These are phyloP conservation scores for Simalia tracyae DNA, from an alignment of 2,797 vertebrate genomes.

Conservation along the genomic window DNA sequence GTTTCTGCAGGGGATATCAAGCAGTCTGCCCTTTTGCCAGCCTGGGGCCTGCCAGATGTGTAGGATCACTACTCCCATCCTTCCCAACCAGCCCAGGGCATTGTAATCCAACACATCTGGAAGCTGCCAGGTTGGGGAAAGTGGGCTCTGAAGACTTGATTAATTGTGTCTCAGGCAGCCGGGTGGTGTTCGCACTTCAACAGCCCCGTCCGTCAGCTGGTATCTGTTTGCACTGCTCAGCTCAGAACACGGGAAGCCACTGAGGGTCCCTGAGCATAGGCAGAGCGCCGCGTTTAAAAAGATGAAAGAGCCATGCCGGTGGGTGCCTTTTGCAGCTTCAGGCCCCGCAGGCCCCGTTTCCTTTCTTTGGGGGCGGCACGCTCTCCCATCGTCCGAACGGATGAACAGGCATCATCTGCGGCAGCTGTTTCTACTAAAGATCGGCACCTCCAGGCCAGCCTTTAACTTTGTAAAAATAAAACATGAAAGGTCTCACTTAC, in stretches of 20 bases:
- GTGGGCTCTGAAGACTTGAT: neutral
- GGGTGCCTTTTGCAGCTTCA: slow-evolving; percentile 68
- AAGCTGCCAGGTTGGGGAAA: neutral
- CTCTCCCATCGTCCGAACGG: neutral
- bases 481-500: slow-evolving; percentile 77
- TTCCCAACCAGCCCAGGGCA: neutral
- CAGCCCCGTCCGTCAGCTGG: no score
- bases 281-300: slow-evolving; percentile 48
- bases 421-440: slow-evolving; percentile 78
- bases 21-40: neutral
- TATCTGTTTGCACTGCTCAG: no score
- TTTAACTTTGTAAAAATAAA: slow-evolving; percentile 73
- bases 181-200: neutral
- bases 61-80: neutral
- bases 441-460: slow-evolving; percentile 74
- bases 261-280: neutral
- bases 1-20: neutral
- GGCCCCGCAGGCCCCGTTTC: slow-evolving; percentile 71
- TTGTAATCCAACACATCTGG: neutral
- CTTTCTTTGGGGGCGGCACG: slow-evolving; percentile 58
- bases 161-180: neutral
- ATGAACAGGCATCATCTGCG: slow-evolving; percentile 44
- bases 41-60: neutral
- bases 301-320: slow-evolving; percentile 45
- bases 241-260: rapidly evolving